Conservation (phyloP, 1,140 invertebrate genomes). For the Ganaspis sp. region DNA sequence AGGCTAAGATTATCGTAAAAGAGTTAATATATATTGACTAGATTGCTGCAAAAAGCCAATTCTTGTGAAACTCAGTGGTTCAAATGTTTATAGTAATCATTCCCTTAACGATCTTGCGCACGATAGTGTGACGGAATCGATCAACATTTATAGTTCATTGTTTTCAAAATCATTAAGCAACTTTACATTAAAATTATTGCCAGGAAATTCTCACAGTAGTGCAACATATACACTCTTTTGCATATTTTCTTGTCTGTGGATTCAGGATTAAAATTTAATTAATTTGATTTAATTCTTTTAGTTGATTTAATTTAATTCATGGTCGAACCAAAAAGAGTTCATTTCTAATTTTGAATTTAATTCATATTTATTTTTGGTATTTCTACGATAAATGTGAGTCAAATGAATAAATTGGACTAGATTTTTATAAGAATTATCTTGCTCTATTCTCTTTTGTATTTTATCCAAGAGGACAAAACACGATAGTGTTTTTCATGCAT, state of each 20-base stretch:
- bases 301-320: too few relatives aligned
- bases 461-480: too few relatives aligned
- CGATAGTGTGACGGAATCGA: conserved; percentile 5
- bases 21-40: not conserved
- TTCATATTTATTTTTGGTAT: too few relatives aligned
- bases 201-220: not conserved
- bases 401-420: too few relatives aligned
- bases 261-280: not conserved
- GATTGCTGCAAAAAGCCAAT: conserved; percentile 1
- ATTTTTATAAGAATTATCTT: too few relatives aligned
- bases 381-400: too few relatives aligned
- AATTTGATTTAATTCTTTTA: too few relatives aligned
- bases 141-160: conserved; percentile 18
- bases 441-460: too few relatives aligned
- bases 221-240: not conserved
- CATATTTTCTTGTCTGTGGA: not conserved
- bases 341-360: too few relatives aligned
- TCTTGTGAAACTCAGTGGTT: not conserved
- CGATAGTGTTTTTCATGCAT: too few relatives aligned
- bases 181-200: not conserved
- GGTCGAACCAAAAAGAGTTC: too few relatives aligned
- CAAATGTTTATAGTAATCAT: conserved; percentile 1
- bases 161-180: conserved; percentile 8
- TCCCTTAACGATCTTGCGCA: not conserved
- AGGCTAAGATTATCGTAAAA: conserved; percentile 1